Evolutionary conservation across 1,140 invertebrate species (phyloP), one percentile per base, ranked within the genome.

Genomic region (Lepidurus couesii): DNA sequence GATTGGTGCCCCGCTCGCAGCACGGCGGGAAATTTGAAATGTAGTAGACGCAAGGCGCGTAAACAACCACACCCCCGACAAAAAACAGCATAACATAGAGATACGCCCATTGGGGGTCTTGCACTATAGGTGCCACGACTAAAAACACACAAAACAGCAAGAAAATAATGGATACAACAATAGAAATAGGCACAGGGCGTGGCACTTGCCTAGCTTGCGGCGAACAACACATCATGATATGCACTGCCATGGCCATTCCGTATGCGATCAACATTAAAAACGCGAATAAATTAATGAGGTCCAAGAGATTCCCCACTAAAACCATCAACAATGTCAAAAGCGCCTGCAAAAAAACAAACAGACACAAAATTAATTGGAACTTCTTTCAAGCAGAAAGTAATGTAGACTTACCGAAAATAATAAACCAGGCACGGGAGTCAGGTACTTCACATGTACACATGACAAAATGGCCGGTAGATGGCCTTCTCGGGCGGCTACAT

Each of bases 31-130:
- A 65, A 0, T 65, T 65, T 65, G 53, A 13, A 7, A 65, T 13
- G 80, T 91, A 90, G 83, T 92, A 92, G 11, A 96, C 91, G 82
- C 92, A 93, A 26, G 90, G 86, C 47, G 92, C 89, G 83, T 96
- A 96, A 26, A 95, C 88, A 0, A 89, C 77, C 11, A 91, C 84
- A 8, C 93, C 94, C 7, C 90, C 80, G 0, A 91, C 73, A 34
- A 94, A 89, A 82, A 95, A 95, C 1, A 87, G 84, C 1, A 93
- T 82, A 0, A 92, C 92, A 82, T 93, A 91, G 7, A 95, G 85
- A 84, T 95, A 94, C 83, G 93, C 93, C 0, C 89, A 83, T 16
- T 91, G 89, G 1, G 94, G 94, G 80, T 93, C 89, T 24, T 90
- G 86, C 3, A 94, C 85, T 42, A 97, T 92, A n/a, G 94, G 94